Evolutionary conservation across 1,140 invertebrate species (phyloP).

Genomic region (Trypoxylus dichotomus): DNA sequence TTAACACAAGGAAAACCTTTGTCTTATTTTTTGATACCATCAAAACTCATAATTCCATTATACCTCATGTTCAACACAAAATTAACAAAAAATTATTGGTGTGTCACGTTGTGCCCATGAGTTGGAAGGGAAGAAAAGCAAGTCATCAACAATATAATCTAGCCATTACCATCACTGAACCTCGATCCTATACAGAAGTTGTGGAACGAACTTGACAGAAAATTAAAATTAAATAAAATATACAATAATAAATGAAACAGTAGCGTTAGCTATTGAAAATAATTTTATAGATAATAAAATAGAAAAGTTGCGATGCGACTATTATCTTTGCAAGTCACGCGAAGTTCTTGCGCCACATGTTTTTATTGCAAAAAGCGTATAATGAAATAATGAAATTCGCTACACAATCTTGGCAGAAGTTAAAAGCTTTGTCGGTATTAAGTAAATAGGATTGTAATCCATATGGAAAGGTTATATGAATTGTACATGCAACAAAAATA

Average conservation of each 20-base stretch:
- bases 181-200: too few relatives aligned
- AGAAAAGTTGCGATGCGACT: background rate
- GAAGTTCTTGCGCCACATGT: background rate
- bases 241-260: background rate
- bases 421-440: background rate
- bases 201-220: too few relatives aligned
- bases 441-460: background rate
- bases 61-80: too few relatives aligned
- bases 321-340: background rate
- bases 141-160: too few relatives aligned
- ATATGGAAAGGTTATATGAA: background rate
- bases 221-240: too few relatives aligned
- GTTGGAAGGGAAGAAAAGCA: too few relatives aligned
- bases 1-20: too few relatives aligned
- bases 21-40: too few relatives aligned
- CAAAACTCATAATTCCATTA: too few relatives aligned
- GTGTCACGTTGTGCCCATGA: too few relatives aligned
- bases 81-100: too few relatives aligned
- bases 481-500: background rate
- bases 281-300: background rate
- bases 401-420: background rate
- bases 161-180: too few relatives aligned
- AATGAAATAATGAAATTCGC: background rate
- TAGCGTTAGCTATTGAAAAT: background rate
- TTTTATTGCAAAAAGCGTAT: background rate